phyloP scores from a whole-genome alignment of 2,113 vertebrate species.

The Uria lomvia region DNA sequence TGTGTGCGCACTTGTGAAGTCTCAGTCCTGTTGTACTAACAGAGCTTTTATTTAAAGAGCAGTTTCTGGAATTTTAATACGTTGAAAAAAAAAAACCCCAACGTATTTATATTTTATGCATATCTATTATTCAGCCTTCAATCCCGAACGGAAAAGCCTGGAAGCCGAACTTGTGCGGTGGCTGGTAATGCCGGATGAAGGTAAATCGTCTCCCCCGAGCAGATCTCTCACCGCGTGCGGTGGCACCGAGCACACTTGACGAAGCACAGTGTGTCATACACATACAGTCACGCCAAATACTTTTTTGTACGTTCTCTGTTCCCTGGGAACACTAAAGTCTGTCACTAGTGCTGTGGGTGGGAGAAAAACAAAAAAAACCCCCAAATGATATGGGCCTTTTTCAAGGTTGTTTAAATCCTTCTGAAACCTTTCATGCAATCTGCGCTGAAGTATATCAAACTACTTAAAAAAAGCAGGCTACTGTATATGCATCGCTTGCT shows the following conservation, averaged over 20 bases:
- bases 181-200: neutral
- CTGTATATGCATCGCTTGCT: neutral
- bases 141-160: neutral
- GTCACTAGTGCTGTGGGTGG: neutral
- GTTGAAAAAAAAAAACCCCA: neutral
- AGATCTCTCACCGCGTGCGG: neutral
- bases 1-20: neutral
- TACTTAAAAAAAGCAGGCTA: neutral
- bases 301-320: constrained; percentile 3
- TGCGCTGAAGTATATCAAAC: neutral
- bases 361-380: neutral
- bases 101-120: neutral
- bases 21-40: neutral
- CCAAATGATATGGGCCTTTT: neutral
- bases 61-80: neutral
- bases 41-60: neutral
- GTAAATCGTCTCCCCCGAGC: neutral
- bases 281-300: neutral
- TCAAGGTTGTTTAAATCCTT: constrained; percentile 18
- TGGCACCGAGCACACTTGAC: neutral
- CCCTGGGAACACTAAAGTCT: constrained; percentile 12
- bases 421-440: neutral
- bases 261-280: neutral
- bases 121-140: neutral
- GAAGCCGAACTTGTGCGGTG: neutral